These are phyloP conservation scores for Diaperis boleti DNA, from an alignment of 2,888 invertebrate genomes.

Conservation along the genomic window DNA sequence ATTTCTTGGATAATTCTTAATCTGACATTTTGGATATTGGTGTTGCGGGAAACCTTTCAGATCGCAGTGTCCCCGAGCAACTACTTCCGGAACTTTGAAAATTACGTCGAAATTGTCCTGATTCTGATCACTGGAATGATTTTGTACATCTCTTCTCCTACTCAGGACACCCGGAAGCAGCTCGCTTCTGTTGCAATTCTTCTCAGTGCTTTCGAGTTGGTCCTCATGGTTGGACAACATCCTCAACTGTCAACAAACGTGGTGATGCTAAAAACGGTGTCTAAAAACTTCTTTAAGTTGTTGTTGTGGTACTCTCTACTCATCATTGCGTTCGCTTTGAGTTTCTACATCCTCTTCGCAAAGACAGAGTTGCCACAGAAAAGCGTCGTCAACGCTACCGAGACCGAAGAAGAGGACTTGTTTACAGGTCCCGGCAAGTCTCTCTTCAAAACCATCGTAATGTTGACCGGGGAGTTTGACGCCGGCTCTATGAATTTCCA, in stretches of 20 bases:
- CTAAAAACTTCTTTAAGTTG: slow-evolving; percentile 83
- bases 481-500: slow-evolving; percentile 82
- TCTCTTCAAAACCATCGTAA: slow-evolving; percentile 85
- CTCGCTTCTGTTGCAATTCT: slow-evolving; percentile 81
- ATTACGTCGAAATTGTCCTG: slow-evolving; percentile 79
- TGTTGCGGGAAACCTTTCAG: slow-evolving; percentile 79
- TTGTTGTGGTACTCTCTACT: slow-evolving; percentile 84
- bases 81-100: slow-evolving; percentile 79
- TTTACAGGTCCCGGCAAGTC: slow-evolving; percentile 80
- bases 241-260: slow-evolving; percentile 85
- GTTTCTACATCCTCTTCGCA: slow-evolving; percentile 81
- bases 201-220: slow-evolving; percentile 81
- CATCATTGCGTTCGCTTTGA: slow-evolving; percentile 84
- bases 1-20: slow-evolving; percentile 55
- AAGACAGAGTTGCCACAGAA: slow-evolving; percentile 61
- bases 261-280: slow-evolving; percentile 86
- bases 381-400: slow-evolving; percentile 55
- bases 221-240: slow-evolving; percentile 83
- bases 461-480: slow-evolving; percentile 90
- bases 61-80: slow-evolving; percentile 75
- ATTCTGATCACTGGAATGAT: slow-evolving; percentile 75
- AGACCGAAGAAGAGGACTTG: slow-evolving; percentile 73
- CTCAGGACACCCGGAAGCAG: slow-evolving; percentile 72
- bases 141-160: slow-evolving; percentile 67
- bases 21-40: slow-evolving; percentile 71